Evolutionary conservation across 37 sponge, comb jelly and placozoan genomes (phyloP).

Genomic region (Theonella swinhoei): DNA sequence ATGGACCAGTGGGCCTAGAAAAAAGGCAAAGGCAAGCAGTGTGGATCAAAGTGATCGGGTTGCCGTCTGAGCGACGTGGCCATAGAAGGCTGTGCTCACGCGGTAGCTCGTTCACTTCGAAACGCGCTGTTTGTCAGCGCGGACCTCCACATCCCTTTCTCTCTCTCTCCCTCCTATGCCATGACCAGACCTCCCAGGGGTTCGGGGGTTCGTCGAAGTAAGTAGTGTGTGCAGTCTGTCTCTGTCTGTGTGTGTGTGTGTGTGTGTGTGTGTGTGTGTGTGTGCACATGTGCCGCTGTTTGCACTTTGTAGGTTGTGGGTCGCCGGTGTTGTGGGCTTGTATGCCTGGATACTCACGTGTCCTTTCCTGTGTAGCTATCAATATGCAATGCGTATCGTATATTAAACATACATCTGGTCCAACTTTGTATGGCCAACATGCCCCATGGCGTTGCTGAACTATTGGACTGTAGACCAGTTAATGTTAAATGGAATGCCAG

Average conservation of each 20-base stretch:
- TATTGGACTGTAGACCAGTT: neutral
- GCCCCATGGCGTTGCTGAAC: neutral
- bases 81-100: slow-evolving; percentile 61
- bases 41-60: slow-evolving; percentile 92
- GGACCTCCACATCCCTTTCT: neutral
- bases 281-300: no score
- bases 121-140: slow-evolving; percentile 20
- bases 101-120: slow-evolving; percentile 90
- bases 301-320: no score
- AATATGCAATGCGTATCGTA: no score
- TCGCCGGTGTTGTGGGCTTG: no score
- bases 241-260: no score
- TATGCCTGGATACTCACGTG: no score
- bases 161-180: neutral
- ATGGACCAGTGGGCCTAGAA: neutral
- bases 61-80: slow-evolving; percentile 80
- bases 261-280: no score
- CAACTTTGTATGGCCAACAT: neutral
- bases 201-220: no score
- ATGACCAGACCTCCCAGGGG: no score
- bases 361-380: no score
- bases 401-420: neutral
- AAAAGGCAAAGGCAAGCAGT: neutral
- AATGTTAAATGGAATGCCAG: neutral
- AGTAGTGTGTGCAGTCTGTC: no score